These are phyloP conservation scores for Hydra vulgaris DNA, from an alignment of 30 jellyfish, hydroid and myxozoan species.

Conservation along the genomic window DNA sequence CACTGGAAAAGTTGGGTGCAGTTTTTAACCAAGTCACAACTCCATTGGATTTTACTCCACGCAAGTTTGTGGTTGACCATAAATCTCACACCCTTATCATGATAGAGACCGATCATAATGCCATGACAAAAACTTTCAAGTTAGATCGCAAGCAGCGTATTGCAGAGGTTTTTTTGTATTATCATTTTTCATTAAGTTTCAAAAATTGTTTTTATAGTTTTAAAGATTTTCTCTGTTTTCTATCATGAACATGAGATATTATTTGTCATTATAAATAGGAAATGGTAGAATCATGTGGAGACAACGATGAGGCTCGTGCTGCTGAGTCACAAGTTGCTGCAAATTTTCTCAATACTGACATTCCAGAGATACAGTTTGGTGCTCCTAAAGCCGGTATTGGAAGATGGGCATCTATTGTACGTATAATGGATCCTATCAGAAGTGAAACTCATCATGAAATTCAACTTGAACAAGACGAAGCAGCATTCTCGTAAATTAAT, in stretches of 20 bases:
- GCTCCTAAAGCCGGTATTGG: constrained; percentile 90
- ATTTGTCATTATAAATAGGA: constrained; percentile 34
- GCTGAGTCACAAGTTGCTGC: constrained; percentile 97
- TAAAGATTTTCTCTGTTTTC: background rate
- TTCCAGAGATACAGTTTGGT: constrained; percentile 78
- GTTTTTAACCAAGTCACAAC: constrained; percentile 90
- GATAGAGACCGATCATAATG: constrained; percentile 93
- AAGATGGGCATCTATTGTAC: constrained; percentile 89
- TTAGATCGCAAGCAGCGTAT: constrained; percentile 68
- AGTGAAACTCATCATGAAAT: constrained; percentile 59
- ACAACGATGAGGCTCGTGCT: constrained; percentile 79
- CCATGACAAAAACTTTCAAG: constrained; percentile 62
- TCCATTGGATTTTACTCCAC: constrained; percentile 82
- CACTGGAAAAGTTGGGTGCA: constrained; percentile 89
- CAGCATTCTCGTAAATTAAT: constrained; percentile 73
- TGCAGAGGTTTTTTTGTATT: constrained; percentile 56
- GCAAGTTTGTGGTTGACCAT: constrained; percentile 78
- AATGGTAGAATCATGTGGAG: constrained; percentile 96
- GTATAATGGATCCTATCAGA: constrained; percentile 81
- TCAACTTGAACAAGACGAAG: constrained; percentile 89
- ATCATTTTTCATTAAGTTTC: background rate
- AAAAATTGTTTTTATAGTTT: background rate
- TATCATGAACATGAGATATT: background rate
- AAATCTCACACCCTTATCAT: constrained; percentile 35
- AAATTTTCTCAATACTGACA: constrained; percentile 63